Evolutionary conservation across 2,888 invertebrate species (phyloP).

Genomic region (Drosophila ustulata): DNA sequence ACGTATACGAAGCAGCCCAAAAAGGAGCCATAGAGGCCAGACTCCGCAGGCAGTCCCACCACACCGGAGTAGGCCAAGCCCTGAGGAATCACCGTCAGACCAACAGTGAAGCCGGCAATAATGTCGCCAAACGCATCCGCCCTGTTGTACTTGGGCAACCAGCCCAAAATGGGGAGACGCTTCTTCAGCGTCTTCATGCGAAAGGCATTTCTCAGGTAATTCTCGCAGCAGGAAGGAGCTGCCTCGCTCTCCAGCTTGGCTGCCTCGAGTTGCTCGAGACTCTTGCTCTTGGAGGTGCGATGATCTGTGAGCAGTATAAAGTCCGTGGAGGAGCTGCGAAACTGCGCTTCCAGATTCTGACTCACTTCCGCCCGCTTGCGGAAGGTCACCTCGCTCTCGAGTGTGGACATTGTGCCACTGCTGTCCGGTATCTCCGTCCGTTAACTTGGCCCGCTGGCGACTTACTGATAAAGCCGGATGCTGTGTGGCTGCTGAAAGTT

Average conservation of each 20-base stretch:
- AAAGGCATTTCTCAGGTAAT: constrained; percentile 84
- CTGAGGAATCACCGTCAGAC: constrained; percentile 89
- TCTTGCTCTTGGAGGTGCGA: constrained; percentile 74
- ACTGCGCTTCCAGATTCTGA: constrained; percentile 77
- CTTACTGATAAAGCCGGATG: constrained; percentile 51
- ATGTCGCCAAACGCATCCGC: constrained; percentile 93
- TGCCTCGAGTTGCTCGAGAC: constrained; percentile 68
- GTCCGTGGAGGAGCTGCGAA: constrained; percentile 80
- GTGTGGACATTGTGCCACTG: constrained; percentile 68
- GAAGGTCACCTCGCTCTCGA: constrained; percentile 76
- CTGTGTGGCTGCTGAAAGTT: constrained; percentile 43
- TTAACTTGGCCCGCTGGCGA: constrained; percentile 25
- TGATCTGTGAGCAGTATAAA: constrained; percentile 82
- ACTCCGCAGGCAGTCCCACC: constrained; percentile 91
- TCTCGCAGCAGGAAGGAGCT: constrained; percentile 46
- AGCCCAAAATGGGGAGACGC: constrained; percentile 90
- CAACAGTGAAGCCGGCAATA: constrained; percentile 97
- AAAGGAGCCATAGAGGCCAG: constrained; percentile 96
- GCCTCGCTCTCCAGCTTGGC: constrained; percentile 37
- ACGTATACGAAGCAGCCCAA: constrained; percentile 96
- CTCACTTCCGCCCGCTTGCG: constrained; percentile 73
- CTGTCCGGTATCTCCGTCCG: constrained; percentile 26
- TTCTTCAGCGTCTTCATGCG: constrained; percentile 90
- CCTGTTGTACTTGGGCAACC: constrained; percentile 91
- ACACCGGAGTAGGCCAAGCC: constrained; percentile 93